Percentiles rank a stretch among this genome's conserved stretches.
Conservation (phyloP, 1,140 invertebrate species). For the Araneus ventricosus region DNA sequence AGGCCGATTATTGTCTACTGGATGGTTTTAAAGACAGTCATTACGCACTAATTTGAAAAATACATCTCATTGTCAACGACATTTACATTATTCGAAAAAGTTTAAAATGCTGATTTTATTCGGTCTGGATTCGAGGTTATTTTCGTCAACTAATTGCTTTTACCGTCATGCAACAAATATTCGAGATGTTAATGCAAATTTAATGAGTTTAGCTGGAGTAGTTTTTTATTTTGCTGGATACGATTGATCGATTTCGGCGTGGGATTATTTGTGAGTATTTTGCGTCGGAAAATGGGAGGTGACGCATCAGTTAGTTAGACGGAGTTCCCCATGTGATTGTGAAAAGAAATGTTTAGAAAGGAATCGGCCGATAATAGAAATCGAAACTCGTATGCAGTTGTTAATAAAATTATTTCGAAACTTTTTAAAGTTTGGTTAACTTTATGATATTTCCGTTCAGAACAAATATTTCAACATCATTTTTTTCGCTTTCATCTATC, state of each 20-base stretch:
- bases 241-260: background rate
- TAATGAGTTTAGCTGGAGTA: background rate
- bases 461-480: no score
- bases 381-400: no score
- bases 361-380: no score
- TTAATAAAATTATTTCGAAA: no score
- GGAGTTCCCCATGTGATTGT: no score
- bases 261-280: background rate
- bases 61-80: background rate
- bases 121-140: background rate
- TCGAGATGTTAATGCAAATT: background rate
- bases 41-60: background rate
- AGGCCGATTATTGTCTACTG: background rate
- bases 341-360: no score
- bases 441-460: no score
- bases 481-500: no score
- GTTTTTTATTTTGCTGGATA: background rate
- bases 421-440: no score
- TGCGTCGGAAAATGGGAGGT: background rate
- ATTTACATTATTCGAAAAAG: background rate
- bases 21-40: background rate
- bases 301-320: background rate
- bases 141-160: background rate
- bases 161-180: conserved; percentile 5
- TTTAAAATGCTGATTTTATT: background rate